Evolutionary conservation across 2,888 invertebrate genomes (phyloP), one percentile per base, ranked within the genome.

Genomic region (Eucera pruinosa): DNA sequence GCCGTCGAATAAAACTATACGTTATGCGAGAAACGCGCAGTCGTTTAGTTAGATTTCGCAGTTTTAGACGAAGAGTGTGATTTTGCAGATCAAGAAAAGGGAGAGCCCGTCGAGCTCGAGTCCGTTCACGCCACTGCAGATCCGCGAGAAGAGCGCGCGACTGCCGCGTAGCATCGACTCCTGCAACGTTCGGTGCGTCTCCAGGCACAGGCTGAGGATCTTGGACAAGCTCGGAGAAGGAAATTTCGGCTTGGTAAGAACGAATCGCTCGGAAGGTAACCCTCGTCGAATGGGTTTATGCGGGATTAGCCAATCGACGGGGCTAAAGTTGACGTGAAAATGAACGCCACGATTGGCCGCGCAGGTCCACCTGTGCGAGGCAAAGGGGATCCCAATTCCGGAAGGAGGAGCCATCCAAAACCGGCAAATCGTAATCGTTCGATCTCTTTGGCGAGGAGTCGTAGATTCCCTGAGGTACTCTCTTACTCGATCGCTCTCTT

Each of bases 211-310:
- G 92, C 94, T 98, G 88, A 94, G 96, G 90, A 96, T 97, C 86
- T 93, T 97, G 79, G 96, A 97, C 92, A 97, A 97, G 91, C 94
- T 97, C 61, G 97, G 97, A 78, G 97, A 97, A 93, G 97, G 97
- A 83, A 95, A 96, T 84, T 97, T 97, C 92, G 97, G 97, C 90
- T 96, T 96, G 94, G 97, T 86, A 72, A 81, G 62, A 27, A 5
- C 6, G 23, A 27, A 18, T n/a, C 15, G 11, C 50, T 39, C 9
- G 3, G n/a, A n/a, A n/a, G n/a, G n/a, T n/a, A n/a, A n/a, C n/a
- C n/a, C n/a, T n/a, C n/a, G n/a, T n/a, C n/a, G n/a, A n/a, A n/a
- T n/a, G n/a, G n/a, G n/a, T n/a, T n/a, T n/a, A n/a, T n/a, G n/a
- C n/a, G n/a, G n/a, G n/a, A n/a, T n/a, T n/a, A n/a, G n/a, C n/a